phyloP scores from a whole-genome alignment of 2,888 invertebrate species.

The Melitaea athalia region DNA sequence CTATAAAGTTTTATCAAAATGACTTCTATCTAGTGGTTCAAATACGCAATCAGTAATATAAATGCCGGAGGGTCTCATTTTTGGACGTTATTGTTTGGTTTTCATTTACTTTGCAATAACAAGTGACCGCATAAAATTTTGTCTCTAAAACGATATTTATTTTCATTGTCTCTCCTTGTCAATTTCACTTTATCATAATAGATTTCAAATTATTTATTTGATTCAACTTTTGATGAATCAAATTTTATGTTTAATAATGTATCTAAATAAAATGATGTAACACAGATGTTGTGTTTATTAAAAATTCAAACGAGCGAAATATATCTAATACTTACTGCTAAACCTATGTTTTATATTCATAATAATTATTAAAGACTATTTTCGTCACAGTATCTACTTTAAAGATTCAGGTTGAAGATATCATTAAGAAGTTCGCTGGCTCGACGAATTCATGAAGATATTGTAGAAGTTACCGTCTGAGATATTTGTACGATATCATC shows the following conservation, averaged over 20 bases:
- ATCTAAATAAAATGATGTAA: too few relatives aligned
- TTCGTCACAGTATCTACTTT: not conserved
- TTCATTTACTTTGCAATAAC: constrained; percentile 20
- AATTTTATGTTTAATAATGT: too few relatives aligned
- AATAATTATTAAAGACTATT: not conserved
- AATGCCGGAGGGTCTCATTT: not conserved
- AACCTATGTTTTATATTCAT: too few relatives aligned
- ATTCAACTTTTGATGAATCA: too few relatives aligned
- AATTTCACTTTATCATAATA: not conserved
- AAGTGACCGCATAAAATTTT: constrained; percentile 3
- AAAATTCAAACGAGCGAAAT: too few relatives aligned
- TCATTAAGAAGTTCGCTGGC: not conserved
- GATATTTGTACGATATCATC: not conserved
- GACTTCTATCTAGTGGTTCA: not conserved
- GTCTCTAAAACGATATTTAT: not conserved
- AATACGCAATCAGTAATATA: not conserved
- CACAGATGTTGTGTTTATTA: too few relatives aligned
- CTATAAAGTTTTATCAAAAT: not conserved
- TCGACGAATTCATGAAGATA: constrained; percentile 4
- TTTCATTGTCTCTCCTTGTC: not conserved
- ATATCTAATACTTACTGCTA: too few relatives aligned
- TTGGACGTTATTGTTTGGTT: constrained; percentile 19
- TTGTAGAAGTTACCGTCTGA: too few relatives aligned
- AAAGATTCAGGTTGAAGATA: not conserved
- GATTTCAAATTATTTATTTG: not conserved